Base-by-base conservation (phyloP, 1,140 invertebrate species). In the Protaetia brevitarsis region DNA sequence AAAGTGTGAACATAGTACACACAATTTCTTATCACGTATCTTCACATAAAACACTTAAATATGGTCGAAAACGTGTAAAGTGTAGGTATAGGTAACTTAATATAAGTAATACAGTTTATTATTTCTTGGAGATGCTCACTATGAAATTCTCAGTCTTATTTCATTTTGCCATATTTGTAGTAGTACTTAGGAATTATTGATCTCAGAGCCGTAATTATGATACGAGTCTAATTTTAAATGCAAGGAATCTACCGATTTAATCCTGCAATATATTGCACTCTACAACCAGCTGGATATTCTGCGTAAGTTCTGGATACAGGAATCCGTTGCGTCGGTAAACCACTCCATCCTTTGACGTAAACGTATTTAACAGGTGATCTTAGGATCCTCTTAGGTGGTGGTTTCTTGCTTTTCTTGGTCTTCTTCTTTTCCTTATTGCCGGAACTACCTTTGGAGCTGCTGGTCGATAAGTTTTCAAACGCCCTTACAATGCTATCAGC, bases 301-400 rank as follows among this genome's bases (percentile, higher is more conserved):
- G 65, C 13, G 66, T 77, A 81, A 45, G 78, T 77, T 61, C 77
- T 73, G 3, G 77, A 70, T 30, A 68, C 63, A 0, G 89, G 89
- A 2, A 92, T 88, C 71, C 90, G 82, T 74, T 91, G 89, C 1
- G 90, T 92, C 0, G 90, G 89, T 11, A 92, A 78, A 1, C 91
- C 91, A 2, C 89, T 92, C 56, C 91, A 81, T 34, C 91, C 91
- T 65, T 86, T 85, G 1, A 91, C 85, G 74, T 92, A 92, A 2
- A 87, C 90, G 76, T 92, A 92, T 0, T 88, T 85, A 0, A 90
- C 85, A 0, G 90, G 90, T 19, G 88, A 83, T 23, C 91, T 79
- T 2, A 92, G 79, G 30, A 92, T 91, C 36, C 85, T 82, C 71
- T 88, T 88, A 0, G 86, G 87, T 2, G 80, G 76, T 56, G 85